These are phyloP conservation scores for Falco punctatus DNA, from an alignment of 2,113 vertebrate genomes.

Conservation along the genomic window DNA sequence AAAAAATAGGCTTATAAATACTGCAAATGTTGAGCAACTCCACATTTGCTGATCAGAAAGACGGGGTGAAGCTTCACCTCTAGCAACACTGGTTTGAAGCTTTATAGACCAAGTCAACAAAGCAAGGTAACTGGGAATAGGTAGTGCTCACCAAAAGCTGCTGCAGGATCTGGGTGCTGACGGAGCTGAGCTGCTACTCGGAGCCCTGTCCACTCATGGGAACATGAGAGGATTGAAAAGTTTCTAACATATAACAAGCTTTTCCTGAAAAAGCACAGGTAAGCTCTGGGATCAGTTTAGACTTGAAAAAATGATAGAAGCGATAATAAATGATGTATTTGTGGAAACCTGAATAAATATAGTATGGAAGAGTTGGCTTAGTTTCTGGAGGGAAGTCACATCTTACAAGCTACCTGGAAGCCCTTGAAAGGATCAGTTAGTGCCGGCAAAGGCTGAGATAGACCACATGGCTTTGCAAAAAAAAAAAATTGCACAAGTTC, in stretches of 20 bases:
- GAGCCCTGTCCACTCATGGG: neutral
- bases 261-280: neutral
- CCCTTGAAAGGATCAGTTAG: neutral
- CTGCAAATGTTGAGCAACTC: neutral
- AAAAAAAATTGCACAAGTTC: neutral
- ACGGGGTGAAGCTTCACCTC: neutral
- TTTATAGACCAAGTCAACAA: neutral
- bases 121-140: rapidly evolving
- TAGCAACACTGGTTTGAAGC: neutral
- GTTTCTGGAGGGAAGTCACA: neutral
- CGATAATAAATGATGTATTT: neutral
- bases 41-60: neutral
- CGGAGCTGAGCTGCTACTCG: neutral
- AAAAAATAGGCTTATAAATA: neutral
- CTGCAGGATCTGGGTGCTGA: neutral
- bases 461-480: neutral
- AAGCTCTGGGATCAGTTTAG: neutral
- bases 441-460: neutral
- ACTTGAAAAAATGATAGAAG: neutral
- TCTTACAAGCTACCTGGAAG: neutral
- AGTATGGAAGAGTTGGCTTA: neutral
- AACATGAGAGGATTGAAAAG: neutral
- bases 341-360: neutral
- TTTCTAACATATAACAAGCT: neutral
- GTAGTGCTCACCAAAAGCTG: neutral